These are phyloP conservation scores for Cephus pulcher DNA, from an alignment of 2,888 invertebrate genomes.

Conservation along the genomic window DNA sequence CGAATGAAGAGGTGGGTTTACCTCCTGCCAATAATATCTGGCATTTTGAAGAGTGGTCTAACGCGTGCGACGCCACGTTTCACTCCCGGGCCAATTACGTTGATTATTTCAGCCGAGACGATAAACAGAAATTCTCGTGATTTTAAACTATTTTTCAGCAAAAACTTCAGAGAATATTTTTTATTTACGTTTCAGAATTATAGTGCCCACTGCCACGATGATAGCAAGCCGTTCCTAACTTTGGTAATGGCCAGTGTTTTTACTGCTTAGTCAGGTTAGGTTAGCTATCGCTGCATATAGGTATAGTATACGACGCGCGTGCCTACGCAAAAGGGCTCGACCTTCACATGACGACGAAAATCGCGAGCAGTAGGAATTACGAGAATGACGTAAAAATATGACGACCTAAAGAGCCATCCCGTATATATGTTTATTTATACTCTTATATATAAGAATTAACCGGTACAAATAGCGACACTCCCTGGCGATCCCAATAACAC, in stretches of 20 bases:
- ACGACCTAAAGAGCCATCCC: not conserved
- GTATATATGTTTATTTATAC: not conserved
- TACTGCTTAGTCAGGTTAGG: not conserved
- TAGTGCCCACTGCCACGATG: not conserved
- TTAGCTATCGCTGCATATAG: not conserved
- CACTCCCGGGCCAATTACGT: not conserved
- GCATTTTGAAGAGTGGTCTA: not conserved
- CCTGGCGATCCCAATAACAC: not conserved
- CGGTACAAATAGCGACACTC: not conserved
- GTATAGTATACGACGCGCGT: not conserved
- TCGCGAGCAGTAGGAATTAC: not conserved
- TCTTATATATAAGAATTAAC: not conserved
- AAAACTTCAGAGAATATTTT: not conserved
- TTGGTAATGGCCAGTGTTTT: not conserved
- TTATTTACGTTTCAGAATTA: not conserved
- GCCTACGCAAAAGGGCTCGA: not conserved
- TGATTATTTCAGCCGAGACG: not conserved
- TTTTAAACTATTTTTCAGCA: not conserved
- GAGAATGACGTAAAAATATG: not conserved
- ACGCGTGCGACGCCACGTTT: not conserved
- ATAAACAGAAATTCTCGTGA: not conserved
- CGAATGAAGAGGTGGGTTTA: not conserved
- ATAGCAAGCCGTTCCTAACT: not conserved
- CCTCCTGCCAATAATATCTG: not conserved
- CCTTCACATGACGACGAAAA: not conserved